Evolutionary conservation across 2,797 vertebrate species (phyloP).

Genomic region (Anas bernieri): DNA sequence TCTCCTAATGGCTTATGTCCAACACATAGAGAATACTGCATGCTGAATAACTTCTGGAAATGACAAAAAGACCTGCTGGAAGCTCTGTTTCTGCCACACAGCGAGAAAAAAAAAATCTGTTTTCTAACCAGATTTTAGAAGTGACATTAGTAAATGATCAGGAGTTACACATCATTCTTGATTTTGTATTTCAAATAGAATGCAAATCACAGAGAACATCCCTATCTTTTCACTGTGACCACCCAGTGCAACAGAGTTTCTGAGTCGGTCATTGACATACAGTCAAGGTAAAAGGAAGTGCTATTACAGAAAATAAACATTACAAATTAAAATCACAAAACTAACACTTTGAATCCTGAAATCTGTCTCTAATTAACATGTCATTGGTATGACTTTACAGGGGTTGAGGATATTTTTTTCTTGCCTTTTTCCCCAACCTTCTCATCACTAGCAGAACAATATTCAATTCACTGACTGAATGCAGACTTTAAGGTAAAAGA

Average conservation of each 20-base stretch:
- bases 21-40: neutral
- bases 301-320: neutral
- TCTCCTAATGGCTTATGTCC: neutral
- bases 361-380: neutral
- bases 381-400: neutral
- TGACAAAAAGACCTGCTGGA: neutral
- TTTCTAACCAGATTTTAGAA: neutral
- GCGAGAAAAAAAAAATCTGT: neutral
- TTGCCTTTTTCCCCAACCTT: neutral
- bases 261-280: neutral
- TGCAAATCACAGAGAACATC: neutral
- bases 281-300: neutral
- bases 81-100: neutral
- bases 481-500: neutral
- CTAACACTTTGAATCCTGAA: neutral
- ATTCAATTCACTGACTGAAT: neutral
- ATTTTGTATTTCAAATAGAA: conserved; percentile 4
- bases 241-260: neutral
- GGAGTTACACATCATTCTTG: neutral
- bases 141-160: neutral
- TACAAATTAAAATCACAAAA: neutral
- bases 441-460: neutral
- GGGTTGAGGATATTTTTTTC: neutral
- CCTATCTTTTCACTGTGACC: neutral
- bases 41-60: fast-evolving